Conservation (phyloP, 2,888 invertebrate genomes). For the Dicranocentrus wangi region DNA sequence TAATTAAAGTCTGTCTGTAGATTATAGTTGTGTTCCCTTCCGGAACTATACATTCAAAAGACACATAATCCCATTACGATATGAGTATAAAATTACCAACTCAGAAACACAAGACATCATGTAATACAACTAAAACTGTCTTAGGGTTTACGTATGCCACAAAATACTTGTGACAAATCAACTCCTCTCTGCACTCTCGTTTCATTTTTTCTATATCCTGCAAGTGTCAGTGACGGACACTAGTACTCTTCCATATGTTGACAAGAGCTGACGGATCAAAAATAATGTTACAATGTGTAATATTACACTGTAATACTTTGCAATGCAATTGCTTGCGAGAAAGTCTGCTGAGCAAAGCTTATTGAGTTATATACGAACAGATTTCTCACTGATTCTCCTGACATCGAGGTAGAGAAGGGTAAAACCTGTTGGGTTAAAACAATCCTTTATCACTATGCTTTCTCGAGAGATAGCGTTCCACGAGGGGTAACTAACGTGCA, state of each 20-base stretch:
- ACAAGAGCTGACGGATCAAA: conserved; percentile 62
- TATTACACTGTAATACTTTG: neutral
- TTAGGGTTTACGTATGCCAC: conserved; percentile 27
- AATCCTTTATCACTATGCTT: no score
- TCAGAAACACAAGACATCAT: neutral
- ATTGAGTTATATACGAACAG: conserved; percentile 18
- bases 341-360: no score
- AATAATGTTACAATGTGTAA: neutral
- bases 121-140: conserved; percentile 4
- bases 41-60: no score
- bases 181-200: conserved; percentile 7
- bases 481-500: no score
- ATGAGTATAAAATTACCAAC: neutral
- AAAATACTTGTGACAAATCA: conserved; percentile 54
- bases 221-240: conserved; percentile 20
- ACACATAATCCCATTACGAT: neutral
- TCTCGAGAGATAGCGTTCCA: no score
- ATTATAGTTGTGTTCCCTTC: no score
- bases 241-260: conserved; percentile 67
- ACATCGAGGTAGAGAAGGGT: conserved; percentile 2
- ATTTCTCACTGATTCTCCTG: conserved; percentile 3
- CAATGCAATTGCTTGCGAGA: conserved; percentile 4
- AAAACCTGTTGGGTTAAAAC: neutral
- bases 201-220: neutral
- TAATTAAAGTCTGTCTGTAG: no score